phyloP scores from a whole-genome alignment of 2,797 vertebrate species.

The Columba guinea region DNA sequence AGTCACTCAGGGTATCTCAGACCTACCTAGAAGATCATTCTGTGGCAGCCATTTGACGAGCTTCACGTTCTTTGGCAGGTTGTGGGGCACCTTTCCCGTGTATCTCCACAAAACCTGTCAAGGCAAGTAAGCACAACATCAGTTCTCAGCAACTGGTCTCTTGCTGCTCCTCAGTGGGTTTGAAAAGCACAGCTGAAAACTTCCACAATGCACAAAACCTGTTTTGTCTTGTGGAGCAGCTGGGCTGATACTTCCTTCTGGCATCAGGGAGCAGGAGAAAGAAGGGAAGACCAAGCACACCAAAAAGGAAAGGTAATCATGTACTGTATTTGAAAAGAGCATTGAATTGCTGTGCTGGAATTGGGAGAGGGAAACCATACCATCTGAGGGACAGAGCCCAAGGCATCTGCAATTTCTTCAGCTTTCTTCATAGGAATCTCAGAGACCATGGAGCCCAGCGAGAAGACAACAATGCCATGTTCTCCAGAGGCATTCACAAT shows the following conservation, averaged over 20 bases:
- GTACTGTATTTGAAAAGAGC: neutral
- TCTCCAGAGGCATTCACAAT: conserved; percentile 89
- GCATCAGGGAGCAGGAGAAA: neutral
- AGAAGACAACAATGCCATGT: conserved; percentile 91
- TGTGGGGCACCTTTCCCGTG: conserved; percentile 76
- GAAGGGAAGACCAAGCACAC: neutral
- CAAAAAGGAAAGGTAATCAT: neutral
- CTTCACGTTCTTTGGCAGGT: conserved; percentile 85
- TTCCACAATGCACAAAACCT: neutral
- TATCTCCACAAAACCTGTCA: conserved; percentile 91
- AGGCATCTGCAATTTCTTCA: conserved; percentile 83
- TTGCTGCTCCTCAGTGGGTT: neutral
- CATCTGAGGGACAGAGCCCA: conserved; percentile 89
- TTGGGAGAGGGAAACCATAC: conserved; percentile 68
- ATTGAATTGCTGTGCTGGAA: neutral
- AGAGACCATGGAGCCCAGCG: conserved; percentile 87
- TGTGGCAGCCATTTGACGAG: conserved; percentile 94
- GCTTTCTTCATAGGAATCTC: conserved; percentile 84
- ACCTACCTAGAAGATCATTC: conserved; percentile 91
- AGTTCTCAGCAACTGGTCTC: neutral
- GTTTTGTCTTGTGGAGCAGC: neutral
- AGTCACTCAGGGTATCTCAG: neutral
- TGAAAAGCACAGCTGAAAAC: neutral
- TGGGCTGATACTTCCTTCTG: neutral
- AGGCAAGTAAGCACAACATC: neutral